These are phyloP conservation scores for Syrista parreyssii DNA, from an alignment of 2,888 invertebrate genomes.

Conservation along the genomic window DNA sequence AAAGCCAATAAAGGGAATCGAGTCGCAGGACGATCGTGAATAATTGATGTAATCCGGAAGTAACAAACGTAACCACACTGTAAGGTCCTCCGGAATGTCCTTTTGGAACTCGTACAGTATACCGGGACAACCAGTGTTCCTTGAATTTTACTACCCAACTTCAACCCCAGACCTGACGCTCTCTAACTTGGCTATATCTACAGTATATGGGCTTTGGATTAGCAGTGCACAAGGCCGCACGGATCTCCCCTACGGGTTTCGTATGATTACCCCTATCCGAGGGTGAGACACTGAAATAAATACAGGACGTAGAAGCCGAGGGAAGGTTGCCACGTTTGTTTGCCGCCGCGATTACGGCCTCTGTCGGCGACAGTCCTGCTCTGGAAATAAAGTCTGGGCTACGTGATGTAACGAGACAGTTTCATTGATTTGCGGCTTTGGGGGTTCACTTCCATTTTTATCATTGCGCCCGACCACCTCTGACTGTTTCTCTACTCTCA, in stretches of 20 bases:
- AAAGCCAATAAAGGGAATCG: slow-evolving; percentile 32
- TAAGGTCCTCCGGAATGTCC: slow-evolving; percentile 18
- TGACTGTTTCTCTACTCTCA: neutral
- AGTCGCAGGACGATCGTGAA: slow-evolving; percentile 27
- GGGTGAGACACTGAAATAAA: slow-evolving; percentile 37
- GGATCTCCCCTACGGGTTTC: slow-evolving; percentile 32
- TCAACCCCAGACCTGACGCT: neutral
- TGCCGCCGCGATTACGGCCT: slow-evolving; percentile 35
- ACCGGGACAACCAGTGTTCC: neutral
- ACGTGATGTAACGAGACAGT: neutral
- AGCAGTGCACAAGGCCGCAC: slow-evolving; percentile 29
- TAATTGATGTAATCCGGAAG: slow-evolving; percentile 44
- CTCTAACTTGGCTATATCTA: neutral
- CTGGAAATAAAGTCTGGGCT: slow-evolving; percentile 20
- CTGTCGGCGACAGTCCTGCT: slow-evolving; percentile 24
- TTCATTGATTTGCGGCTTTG: neutral
- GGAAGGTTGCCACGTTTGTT: slow-evolving; percentile 30
- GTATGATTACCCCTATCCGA: slow-evolving; percentile 52
- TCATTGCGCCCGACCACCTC: neutral
- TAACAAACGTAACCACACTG: slow-evolving; percentile 34
- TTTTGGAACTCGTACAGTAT: neutral
- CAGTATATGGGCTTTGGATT: slow-evolving; percentile 44
- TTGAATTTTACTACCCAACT: neutral
- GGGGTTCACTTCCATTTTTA: neutral
- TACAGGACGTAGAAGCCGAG: slow-evolving; percentile 33